Evolutionary conservation across 1,140 invertebrate species (phyloP).

Genomic region (Caenorhabditis inopinata): DNA sequence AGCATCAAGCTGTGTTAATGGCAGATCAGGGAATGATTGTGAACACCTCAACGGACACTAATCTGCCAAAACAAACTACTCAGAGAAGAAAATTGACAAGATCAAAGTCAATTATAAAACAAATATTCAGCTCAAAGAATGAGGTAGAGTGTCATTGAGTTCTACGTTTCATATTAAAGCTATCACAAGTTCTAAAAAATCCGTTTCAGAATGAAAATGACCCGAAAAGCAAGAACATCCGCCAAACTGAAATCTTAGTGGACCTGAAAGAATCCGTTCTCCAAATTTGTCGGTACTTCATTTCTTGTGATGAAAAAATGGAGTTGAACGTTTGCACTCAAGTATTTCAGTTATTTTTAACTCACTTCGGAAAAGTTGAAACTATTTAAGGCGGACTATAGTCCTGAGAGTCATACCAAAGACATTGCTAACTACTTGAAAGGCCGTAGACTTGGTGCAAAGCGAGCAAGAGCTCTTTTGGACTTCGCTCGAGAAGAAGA

Average conservation of each 20-base stretch:
- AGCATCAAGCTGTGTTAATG: slow-evolving; percentile 82
- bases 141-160: slow-evolving; percentile 16
- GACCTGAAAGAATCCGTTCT: slow-evolving; percentile 91
- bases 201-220: slow-evolving; percentile 55
- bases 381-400: slow-evolving; percentile 88
- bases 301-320: slow-evolving; percentile 66
- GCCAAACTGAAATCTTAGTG: slow-evolving; percentile 83
- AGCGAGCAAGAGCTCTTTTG: slow-evolving; percentile 88
- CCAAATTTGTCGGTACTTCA: slow-evolving; percentile 83
- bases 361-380: too few relatives aligned
- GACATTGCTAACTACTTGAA: slow-evolving; percentile 92
- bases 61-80: slow-evolving; percentile 78
- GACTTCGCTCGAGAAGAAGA: slow-evolving; percentile 98
- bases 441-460: slow-evolving; percentile 80
- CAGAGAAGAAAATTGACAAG: slow-evolving; percentile 81
- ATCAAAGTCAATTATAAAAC: slow-evolving; percentile 86
- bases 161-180: too few relatives aligned
- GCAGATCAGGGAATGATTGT: slow-evolving; percentile 82
- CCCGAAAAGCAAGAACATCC: slow-evolving; percentile 91
- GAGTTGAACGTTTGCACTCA: slow-evolving; percentile 52
- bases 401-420: slow-evolving; percentile 86
- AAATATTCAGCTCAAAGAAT: slow-evolving; percentile 56
- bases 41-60: slow-evolving; percentile 82
- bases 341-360: too few relatives aligned
- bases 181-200: too few relatives aligned